These are phyloP conservation scores for Mesorhabditis belari DNA, from an alignment of 2,888 invertebrate species.

Conservation along the genomic window DNA sequence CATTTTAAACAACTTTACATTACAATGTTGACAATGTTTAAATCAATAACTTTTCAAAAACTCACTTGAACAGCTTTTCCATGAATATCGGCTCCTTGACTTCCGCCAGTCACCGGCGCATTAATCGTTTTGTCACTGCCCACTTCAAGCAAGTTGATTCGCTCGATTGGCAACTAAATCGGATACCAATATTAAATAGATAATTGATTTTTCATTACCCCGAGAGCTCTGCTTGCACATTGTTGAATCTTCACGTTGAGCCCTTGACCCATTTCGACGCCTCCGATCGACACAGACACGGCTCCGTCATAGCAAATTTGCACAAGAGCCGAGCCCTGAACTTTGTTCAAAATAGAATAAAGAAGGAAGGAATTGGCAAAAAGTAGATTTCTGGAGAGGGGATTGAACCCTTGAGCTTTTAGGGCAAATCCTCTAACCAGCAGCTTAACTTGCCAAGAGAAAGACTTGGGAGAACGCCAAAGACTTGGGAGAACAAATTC, in stretches of 20 bases:
- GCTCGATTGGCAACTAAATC: constrained; percentile 22
- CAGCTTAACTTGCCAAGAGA: no score
- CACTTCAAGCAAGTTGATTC: constrained; percentile 27
- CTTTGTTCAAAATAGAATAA: no score
- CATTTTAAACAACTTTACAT: no score
- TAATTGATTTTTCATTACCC: constrained; percentile 57
- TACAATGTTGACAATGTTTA: background rate
- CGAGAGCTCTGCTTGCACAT: constrained; percentile 71
- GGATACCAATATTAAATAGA: background rate
- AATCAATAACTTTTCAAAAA: background rate
- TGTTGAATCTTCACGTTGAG: constrained; percentile 84
- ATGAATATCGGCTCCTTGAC: constrained; percentile 78
- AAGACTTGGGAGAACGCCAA: constrained; percentile 1
- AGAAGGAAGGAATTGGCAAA: no score
- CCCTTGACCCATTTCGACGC: constrained; percentile 93
- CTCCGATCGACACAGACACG: constrained; percentile 73
- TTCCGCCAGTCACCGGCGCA: constrained; percentile 79
- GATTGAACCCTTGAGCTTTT: no score
- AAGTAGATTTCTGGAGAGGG: no score
- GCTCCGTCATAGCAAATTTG: constrained; percentile 76
- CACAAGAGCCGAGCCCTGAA: constrained; percentile 72
- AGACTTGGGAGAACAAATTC: background rate
- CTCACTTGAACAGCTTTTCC: constrained; percentile 71
- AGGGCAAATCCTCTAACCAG: no score
- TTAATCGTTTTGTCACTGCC: constrained; percentile 62